Evolutionary conservation across 1,140 invertebrate genomes (phyloP).

Genomic region (Drosophila pruinosa): DNA sequence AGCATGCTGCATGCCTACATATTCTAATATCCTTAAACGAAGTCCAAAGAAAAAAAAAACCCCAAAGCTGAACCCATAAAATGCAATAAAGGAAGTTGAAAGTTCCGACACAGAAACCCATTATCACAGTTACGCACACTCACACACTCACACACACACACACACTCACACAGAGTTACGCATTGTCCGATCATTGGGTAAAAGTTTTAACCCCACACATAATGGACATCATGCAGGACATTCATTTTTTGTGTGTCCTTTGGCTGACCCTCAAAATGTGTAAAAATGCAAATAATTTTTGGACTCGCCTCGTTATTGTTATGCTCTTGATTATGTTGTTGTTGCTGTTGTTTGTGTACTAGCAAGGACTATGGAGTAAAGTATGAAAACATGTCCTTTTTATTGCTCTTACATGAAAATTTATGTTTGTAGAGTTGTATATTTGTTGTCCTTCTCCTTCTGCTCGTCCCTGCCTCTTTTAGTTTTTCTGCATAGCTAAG

Average conservation of each 20-base stretch:
- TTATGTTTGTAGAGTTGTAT: constrained; percentile 63
- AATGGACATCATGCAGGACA: constrained; percentile 67
- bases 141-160: constrained; percentile 6
- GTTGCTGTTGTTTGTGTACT: constrained; percentile 38
- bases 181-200: constrained; percentile 68
- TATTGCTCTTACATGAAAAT: constrained; percentile 79
- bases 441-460: constrained; percentile 18
- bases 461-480: not conserved
- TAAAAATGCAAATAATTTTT: constrained; percentile 80
- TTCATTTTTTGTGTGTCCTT: constrained; percentile 72
- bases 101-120: constrained; percentile 80
- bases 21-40: constrained; percentile 30
- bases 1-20: constrained; percentile 17
- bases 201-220: constrained; percentile 73
- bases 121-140: constrained; percentile 71
- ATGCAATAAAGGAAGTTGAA: constrained; percentile 80
- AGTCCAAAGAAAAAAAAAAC: constrained; percentile 25
- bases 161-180: constrained; percentile 6
- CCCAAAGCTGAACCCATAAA: constrained; percentile 62
- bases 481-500: constrained; percentile 21
- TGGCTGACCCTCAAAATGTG: constrained; percentile 77
- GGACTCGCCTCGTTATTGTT: constrained; percentile 65
- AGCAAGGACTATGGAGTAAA: constrained; percentile 37
- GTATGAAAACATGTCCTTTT: constrained; percentile 77
- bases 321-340: constrained; percentile 78